Evolutionary conservation across 1,140 invertebrate genomes (phyloP).

Genomic region (Gryllus bimaculatus): DNA sequence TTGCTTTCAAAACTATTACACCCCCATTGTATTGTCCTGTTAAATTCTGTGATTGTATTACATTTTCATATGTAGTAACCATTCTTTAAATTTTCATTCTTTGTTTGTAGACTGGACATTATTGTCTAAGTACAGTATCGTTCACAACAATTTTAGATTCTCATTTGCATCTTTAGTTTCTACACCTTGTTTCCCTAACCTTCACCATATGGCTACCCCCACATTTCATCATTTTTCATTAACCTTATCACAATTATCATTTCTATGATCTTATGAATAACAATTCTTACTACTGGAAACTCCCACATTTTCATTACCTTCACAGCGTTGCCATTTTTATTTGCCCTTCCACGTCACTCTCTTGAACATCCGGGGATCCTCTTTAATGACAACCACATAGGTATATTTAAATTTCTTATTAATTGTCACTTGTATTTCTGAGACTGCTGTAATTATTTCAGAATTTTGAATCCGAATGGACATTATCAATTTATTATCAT

Average conservation of each 20-base stretch:
- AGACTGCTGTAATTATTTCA: not conserved
- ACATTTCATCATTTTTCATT: not conserved
- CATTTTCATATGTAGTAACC: not conserved
- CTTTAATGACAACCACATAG: not conserved
- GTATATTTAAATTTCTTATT: not conserved
- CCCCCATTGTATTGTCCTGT: too few relatives aligned
- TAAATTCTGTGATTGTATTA: too few relatives aligned
- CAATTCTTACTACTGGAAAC: not conserved
- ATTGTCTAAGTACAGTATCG: not conserved
- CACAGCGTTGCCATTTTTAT: not conserved
- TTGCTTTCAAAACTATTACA: too few relatives aligned
- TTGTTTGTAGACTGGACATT: not conserved
- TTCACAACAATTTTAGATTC: not conserved
- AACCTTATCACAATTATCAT: not conserved
- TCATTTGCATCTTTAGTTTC: not conserved
- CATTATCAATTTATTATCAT: too few relatives aligned
- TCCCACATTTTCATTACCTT: not conserved
- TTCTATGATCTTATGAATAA: not conserved
- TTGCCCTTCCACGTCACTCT: not conserved
- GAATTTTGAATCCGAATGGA: not conserved
- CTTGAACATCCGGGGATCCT: not conserved
- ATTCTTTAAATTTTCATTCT: not conserved
- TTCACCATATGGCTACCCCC: not conserved
- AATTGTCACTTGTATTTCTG: not conserved
- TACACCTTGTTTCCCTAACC: not conserved